Conservation (phyloP, 2,113 vertebrate species). For the Pachypanchax playfairii region DNA sequence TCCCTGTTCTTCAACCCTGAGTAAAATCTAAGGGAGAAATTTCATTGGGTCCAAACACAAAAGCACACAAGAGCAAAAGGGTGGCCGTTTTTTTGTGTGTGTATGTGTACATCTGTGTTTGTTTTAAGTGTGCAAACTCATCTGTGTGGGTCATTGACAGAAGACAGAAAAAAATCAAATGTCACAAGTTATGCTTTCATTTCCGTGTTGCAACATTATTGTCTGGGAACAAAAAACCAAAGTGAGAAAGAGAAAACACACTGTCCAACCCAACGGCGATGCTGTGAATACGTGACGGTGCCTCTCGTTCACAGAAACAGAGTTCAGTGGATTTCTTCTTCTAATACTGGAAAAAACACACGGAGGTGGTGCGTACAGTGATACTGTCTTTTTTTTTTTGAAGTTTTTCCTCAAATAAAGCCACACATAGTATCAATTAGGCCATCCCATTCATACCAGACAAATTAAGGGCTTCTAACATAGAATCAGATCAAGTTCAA, state of each 20-base stretch:
- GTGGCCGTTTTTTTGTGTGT: constrained; percentile 40
- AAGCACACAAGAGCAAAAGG: constrained; percentile 70
- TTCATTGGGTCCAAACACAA: constrained; percentile 75
- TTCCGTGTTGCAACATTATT: constrained; percentile 51
- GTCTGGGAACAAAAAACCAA: constrained; percentile 36
- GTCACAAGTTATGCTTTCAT: constrained; percentile 46
- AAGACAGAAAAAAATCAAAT: constrained; percentile 44
- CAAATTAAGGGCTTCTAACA: constrained; percentile 62
- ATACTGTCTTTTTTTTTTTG: constrained; percentile 56
- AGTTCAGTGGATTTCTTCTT: constrained; percentile 34
- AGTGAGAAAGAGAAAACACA: constrained; percentile 48
- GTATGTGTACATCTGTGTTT: constrained; percentile 13
- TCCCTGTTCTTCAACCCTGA: constrained; percentile 83
- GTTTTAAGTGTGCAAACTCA: constrained; percentile 10
- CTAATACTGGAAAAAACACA: constrained; percentile 57
- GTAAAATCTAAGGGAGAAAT: constrained; percentile 80
- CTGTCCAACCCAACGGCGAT: constrained; percentile 31
- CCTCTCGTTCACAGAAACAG: constrained; percentile 45
- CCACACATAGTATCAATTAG: constrained; percentile 56
- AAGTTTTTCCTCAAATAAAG: constrained; percentile 43
- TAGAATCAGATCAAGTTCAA: constrained; percentile 57
- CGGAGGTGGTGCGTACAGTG: constrained; percentile 49
- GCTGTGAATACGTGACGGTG: constrained; percentile 43
- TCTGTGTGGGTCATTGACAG: constrained; percentile 12
- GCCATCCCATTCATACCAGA: constrained; percentile 66